phyloP scores from a whole-genome alignment of 2,113 vertebrate genomes.

The Percina caprodes region DNA sequence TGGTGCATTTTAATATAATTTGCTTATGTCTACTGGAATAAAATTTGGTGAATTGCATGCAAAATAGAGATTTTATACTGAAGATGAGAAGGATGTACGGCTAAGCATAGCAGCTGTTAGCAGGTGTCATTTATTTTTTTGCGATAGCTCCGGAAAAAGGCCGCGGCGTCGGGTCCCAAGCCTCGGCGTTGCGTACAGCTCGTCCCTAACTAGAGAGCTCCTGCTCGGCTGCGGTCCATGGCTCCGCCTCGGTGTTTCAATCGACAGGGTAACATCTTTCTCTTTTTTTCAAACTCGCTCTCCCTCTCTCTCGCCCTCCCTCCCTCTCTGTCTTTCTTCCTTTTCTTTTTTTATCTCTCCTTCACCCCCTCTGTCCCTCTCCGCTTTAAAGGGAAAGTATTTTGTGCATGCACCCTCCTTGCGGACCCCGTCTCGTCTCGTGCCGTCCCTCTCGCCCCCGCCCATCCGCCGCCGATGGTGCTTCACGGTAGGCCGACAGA shows the following conservation, averaged over 20 bases:
- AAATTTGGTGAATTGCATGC: slow-evolving; percentile 61
- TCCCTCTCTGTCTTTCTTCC: slow-evolving; percentile 79
- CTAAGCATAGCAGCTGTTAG: slow-evolving; percentile 50
- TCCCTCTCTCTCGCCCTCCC: slow-evolving; percentile 78
- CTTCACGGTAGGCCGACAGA: slow-evolving; percentile 69
- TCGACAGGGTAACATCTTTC: slow-evolving; percentile 84
- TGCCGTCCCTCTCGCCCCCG: slow-evolving; percentile 70
- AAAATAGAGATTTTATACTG: slow-evolving; percentile 35
- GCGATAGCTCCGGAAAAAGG: slow-evolving; percentile 73
- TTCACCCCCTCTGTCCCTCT: slow-evolving; percentile 83
- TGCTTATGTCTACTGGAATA: slow-evolving; percentile 64
- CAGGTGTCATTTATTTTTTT: slow-evolving; percentile 64
- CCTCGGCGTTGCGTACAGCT: slow-evolving; percentile 82
- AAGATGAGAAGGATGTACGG: slow-evolving; percentile 33
- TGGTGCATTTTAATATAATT: slow-evolving; percentile 59
- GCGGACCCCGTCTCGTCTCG: slow-evolving; percentile 64
- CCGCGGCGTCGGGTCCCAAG: slow-evolving; percentile 68
- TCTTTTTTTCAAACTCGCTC: slow-evolving; percentile 78
- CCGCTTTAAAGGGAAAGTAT: slow-evolving; percentile 87
- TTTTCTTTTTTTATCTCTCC: slow-evolving; percentile 81
- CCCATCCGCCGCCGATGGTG: slow-evolving; percentile 38
- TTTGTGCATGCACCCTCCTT: slow-evolving; percentile 75
- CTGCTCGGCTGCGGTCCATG: slow-evolving; percentile 76
- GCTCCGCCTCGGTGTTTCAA: slow-evolving; percentile 84
- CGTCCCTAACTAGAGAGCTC: slow-evolving; percentile 70